A percentile compares a stretch with the other conserved stretches of the same genome.
phyloP scores from a whole-genome alignment of 2,797 vertebrate genomes.

The Phoeniculus purpureus region DNA sequence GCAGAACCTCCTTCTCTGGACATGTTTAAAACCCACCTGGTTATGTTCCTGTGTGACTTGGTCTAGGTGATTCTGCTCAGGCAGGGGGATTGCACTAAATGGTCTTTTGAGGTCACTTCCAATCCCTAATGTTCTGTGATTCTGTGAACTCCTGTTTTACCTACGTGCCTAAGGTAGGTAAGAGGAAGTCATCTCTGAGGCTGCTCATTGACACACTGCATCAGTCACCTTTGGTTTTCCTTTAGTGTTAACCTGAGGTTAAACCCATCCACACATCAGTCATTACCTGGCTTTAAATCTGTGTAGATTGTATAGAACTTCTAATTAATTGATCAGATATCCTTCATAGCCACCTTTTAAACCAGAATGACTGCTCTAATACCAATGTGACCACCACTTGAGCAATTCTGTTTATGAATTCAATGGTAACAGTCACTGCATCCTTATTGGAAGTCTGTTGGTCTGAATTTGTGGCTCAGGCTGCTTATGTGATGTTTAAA shows the following conservation, averaged over 20 bases:
- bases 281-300: background rate
- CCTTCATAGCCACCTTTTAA: background rate
- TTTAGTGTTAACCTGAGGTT: background rate
- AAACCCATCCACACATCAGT: background rate
- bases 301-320: background rate
- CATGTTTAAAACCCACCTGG: no score
- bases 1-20: no score
- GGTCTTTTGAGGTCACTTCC: no score
- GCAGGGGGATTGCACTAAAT: no score
- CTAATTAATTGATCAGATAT: background rate
- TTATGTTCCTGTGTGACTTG: no score
- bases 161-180: no score
- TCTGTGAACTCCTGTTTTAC: no score
- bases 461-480: background rate
- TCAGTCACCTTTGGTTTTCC: background rate
- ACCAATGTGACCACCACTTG: background rate
- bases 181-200: no score
- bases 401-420: background rate
- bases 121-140: no score
- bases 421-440: background rate
- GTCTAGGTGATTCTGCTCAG: no score
- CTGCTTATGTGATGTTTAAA: background rate
- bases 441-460: background rate
- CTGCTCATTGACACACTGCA: background rate
- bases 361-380: background rate